Base-by-base conservation (phyloP, 1,140 invertebrate species). In the Coelopa frigida region DNA sequence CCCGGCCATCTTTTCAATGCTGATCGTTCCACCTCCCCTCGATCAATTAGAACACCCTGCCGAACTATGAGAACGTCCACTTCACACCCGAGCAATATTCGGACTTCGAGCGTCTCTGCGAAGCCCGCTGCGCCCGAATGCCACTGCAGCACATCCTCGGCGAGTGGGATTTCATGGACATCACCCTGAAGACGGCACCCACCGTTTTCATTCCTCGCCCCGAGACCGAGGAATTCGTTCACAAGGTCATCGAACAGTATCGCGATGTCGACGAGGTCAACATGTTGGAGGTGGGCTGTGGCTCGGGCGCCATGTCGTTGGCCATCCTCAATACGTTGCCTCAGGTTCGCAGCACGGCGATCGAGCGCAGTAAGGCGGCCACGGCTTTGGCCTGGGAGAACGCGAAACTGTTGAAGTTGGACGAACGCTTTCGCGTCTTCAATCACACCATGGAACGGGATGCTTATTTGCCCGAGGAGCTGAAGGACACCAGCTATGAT, bases 151-250 rank as follows among this genome's bases (percentile, higher is more conserved):
- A 86, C 51, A 79, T 87, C 49, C 73, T 86, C 42, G 78, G 78
- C 23, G 78, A 85, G 63, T 86, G 84, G 84, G 79, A 84, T 57
- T 87, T 87, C 52, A 70, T 78, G 56, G 75, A 82, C 50, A 66
- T 86, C 12, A 79, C 72, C 1, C 59, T 87, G 5, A 78, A 78
- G 59, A 72, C 85, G 49, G 65, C 71, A 8, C 78, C 81, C 12
- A 83, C 84, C 4, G 75, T 86, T 29, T 83, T 87, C 44, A 86
- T 87, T 56, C 84, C 84, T 3, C 69, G 83, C 8, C 81, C 82
- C 12, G 83, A 87, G 69, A 86, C 83, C 2, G 83, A 87, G 68
- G 72, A 78, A 57, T 65, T 85, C 31, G 78, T 84, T 4, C 73
- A 78, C 53, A 56, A 75, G 38, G 53, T 78, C 5, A 68, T 71